These are phyloP conservation scores for Seladonia tumulorum DNA, from an alignment of 2,888 invertebrate species.

Conservation along the genomic window DNA sequence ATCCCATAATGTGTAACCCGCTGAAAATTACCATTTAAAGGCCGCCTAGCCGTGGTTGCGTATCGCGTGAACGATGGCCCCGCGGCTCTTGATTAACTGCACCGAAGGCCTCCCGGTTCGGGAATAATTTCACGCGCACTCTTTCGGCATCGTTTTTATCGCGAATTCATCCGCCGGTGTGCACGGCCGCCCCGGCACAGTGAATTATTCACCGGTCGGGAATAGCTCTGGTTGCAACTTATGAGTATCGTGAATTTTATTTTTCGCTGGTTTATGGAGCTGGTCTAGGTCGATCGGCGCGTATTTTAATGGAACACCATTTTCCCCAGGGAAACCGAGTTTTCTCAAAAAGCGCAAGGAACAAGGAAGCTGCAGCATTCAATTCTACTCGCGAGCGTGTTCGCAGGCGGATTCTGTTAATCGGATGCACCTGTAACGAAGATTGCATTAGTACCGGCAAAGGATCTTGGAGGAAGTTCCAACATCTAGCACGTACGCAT, in stretches of 20 bases:
- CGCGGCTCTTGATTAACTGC: slow-evolving; percentile 39
- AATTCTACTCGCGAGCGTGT: background rate
- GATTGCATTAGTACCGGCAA: background rate
- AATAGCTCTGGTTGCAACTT: slow-evolving; percentile 1
- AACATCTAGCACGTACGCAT: background rate
- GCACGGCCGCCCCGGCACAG: background rate
- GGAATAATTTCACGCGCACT: background rate
- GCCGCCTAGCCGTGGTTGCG: background rate
- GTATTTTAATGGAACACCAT: background rate
- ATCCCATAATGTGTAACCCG: slow-evolving; percentile 48
- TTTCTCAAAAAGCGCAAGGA: background rate
- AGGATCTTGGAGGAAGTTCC: background rate
- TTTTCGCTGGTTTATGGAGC: no score
- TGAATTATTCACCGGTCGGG: slow-evolving; percentile 1
- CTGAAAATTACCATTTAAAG: slow-evolving; percentile 55
- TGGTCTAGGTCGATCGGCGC: background rate
- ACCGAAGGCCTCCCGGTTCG: background rate
- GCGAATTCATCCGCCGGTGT: background rate
- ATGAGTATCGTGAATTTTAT: slow-evolving; percentile 10
- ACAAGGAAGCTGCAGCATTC: background rate
- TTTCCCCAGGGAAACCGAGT: background rate
- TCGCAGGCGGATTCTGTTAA: background rate
- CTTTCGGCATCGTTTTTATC: slow-evolving; percentile 14
- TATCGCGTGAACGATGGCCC: slow-evolving; percentile 17
- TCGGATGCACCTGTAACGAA: background rate